Conservation (phyloP, 2,888 invertebrate genomes). For the Catocala sponsa region DNA sequence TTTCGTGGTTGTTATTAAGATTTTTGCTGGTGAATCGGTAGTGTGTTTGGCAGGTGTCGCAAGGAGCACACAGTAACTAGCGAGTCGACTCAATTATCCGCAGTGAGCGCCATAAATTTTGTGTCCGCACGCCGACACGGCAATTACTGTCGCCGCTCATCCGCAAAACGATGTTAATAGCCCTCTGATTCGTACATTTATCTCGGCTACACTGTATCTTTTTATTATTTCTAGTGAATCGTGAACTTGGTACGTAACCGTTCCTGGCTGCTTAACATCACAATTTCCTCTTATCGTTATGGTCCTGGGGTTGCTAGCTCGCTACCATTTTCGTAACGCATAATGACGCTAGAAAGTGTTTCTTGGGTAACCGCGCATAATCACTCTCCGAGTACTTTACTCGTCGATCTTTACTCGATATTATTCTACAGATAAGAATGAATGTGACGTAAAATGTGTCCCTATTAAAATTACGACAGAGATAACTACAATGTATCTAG, state of each 20-base stretch:
- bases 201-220: conserved; percentile 71
- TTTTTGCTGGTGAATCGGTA: conserved; percentile 38
- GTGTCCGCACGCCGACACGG: conserved; percentile 82
- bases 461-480: conserved; percentile 41
- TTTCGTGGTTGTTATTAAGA: conserved; percentile 33
- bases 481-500: conserved; percentile 24
- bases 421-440: conserved; percentile 46
- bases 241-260: conserved; percentile 52
- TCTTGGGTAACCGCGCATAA: conserved; percentile 58
- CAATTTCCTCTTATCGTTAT: conserved; percentile 58
- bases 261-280: conserved; percentile 48
- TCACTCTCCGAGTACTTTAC: conserved; percentile 50
- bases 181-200: conserved; percentile 81
- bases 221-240: conserved; percentile 63
- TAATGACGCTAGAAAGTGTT: conserved; percentile 63
- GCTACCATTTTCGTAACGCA: conserved; percentile 56
- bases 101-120: conserved; percentile 80
- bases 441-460: conserved; percentile 41
- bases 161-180: conserved; percentile 86
- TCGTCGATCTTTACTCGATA: conserved; percentile 47
- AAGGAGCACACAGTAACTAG: conserved; percentile 61
- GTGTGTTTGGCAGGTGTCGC: conserved; percentile 67
- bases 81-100: conserved; percentile 79
- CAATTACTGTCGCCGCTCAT: conserved; percentile 87
- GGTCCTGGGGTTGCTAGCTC: conserved; percentile 53